A percentile compares a stretch with the other conserved stretches of the same genome.
Evolutionary conservation across 2,888 invertebrate species (phyloP).

Genomic region (Ectobius pallidus): DNA sequence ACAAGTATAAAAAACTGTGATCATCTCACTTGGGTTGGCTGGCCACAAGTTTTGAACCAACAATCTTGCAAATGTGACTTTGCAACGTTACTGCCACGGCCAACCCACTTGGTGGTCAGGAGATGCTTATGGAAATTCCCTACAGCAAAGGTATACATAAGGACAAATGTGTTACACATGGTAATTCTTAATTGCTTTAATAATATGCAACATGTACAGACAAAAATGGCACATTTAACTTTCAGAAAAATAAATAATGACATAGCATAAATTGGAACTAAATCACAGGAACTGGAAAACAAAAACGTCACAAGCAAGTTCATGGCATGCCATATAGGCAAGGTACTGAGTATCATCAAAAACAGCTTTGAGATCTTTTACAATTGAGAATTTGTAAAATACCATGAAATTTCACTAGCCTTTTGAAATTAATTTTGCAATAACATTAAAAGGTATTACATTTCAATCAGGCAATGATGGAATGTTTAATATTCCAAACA

Average conservation of each 20-base stretch:
- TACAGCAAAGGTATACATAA: too few species aligned
- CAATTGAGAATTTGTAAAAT: neutral
- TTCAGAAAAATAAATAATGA: neutral
- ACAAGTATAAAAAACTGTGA: too few species aligned
- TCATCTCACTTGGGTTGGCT: too few species aligned
- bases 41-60: too few species aligned
- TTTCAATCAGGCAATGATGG: neutral
- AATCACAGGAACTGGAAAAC: neutral
- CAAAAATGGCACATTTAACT: conserved; percentile 18
- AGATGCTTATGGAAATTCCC: too few species aligned
- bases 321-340: neutral
- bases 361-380: neutral
- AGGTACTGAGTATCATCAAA: neutral
- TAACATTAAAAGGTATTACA: neutral
- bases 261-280: neutral
- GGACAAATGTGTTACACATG: too few species aligned
- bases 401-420: conserved; percentile 7
- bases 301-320: neutral
- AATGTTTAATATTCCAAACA: neutral
- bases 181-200: conserved; percentile 3
- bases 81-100: too few species aligned
- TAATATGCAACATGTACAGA: neutral
- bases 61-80: too few species aligned
- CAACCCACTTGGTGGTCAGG: too few species aligned
- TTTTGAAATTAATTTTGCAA: conserved; percentile 8